A percentile compares a stretch with the other conserved stretches of the same genome.
Evolutionary conservation across 2,113 vertebrate genomes (phyloP).

Genomic region (Leptocoma aspasia): DNA sequence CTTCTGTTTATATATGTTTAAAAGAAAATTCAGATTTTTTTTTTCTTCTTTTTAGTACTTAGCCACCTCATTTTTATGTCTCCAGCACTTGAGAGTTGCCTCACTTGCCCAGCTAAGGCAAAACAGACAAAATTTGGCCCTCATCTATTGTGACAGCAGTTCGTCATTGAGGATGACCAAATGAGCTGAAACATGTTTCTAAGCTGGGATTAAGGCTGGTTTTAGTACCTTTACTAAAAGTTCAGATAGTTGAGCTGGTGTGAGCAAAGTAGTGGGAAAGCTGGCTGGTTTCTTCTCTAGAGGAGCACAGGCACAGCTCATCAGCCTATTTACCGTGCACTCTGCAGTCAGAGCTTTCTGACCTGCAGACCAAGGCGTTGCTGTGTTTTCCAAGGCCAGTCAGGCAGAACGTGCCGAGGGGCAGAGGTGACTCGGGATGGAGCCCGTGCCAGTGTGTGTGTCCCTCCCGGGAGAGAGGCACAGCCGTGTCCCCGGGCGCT

Average conservation of each 20-base stretch:
- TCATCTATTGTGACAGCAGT: neutral
- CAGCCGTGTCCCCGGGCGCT: neutral
- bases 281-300: neutral
- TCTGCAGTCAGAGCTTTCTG: neutral
- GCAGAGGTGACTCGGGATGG: neutral
- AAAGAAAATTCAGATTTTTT: neutral
- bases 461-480: neutral
- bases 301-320: neutral
- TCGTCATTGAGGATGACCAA: neutral
- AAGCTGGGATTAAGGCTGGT: neutral
- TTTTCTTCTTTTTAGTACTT: neutral
- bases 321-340: neutral
- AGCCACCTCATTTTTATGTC: neutral
- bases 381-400: neutral
- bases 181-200: neutral
- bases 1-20: neutral
- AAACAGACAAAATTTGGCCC: neutral
- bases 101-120: neutral
- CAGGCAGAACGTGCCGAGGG: neutral
- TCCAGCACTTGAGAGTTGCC: neutral
- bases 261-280: neutral
- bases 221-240: neutral
- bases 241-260: neutral
- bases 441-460: neutral
- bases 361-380: accelerated